Percentiles rank a stretch among this genome's conserved stretches.
phyloP scores from a whole-genome alignment of 2,888 invertebrate genomes.

The Orthosia gracilis region DNA sequence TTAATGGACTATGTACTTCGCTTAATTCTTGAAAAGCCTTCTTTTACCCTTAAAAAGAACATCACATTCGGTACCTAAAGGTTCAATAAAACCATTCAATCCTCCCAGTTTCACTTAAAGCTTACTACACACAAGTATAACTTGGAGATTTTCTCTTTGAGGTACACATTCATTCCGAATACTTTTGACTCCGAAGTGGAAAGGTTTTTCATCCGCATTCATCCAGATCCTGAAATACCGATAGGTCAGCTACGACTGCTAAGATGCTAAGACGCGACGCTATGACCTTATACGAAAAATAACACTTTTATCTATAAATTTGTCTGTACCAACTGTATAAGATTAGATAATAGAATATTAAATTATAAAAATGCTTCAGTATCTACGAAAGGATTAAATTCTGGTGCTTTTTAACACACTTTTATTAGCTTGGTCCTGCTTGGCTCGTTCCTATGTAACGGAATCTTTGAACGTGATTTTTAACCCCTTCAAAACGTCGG shows the following conservation, averaged over 20 bases:
- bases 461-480: too few relatives aligned
- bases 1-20: background rate
- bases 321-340: too few relatives aligned
- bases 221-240: conserved; percentile 9
- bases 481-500: too few relatives aligned
- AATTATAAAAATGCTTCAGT: too few relatives aligned
- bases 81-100: conserved; percentile 39
- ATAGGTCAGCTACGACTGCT: conserved; percentile 8
- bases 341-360: too few relatives aligned
- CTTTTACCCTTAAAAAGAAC: background rate
- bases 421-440: too few relatives aligned
- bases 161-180: conserved; percentile 34
- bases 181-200: conserved; percentile 30
- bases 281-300: background rate
- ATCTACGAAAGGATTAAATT: too few relatives aligned
- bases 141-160: conserved; percentile 37
- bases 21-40: background rate
- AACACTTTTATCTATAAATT: too few relatives aligned
- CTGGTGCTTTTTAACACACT: too few relatives aligned
- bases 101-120: conserved; percentile 28
- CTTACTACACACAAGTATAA: conserved; percentile 24
- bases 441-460: too few relatives aligned
- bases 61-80: conserved; percentile 14
- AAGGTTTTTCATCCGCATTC: conserved; percentile 30
- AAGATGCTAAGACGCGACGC: background rate